These are phyloP conservation scores for Leucoptera coffeella DNA, from an alignment of 2,888 invertebrate species.

Conservation along the genomic window DNA sequence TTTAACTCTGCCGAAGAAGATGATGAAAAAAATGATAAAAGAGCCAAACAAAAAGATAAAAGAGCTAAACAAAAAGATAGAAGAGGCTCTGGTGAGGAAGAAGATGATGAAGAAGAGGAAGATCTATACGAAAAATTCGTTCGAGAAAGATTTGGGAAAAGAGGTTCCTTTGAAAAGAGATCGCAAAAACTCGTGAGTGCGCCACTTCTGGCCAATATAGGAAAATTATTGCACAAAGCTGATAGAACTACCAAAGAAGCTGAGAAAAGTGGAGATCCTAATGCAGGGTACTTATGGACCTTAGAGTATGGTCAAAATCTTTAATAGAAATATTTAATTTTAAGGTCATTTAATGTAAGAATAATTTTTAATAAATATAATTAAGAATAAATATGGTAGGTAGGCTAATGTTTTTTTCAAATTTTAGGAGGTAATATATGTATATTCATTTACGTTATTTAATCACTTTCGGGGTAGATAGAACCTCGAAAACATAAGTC, in stretches of 20 bases:
- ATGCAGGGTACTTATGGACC: slow-evolving; percentile 47
- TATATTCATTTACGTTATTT: too few species aligned
- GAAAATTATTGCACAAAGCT: slow-evolving; percentile 31
- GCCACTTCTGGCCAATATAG: slow-evolving; percentile 20
- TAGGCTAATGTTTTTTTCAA: too few species aligned
- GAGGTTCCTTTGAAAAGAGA: slow-evolving; percentile 21
- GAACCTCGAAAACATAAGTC: too few species aligned
- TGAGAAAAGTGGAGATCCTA: slow-evolving; percentile 30
- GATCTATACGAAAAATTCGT: slow-evolving; percentile 44
- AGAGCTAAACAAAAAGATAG: not conserved
- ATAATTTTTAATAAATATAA: not conserved
- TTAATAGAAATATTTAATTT: slow-evolving; percentile 7
- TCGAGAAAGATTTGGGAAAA: slow-evolving; percentile 36
- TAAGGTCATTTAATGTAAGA: not conserved
- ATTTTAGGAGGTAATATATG: too few species aligned
- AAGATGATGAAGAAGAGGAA: slow-evolving; percentile 17
- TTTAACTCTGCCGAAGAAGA: slow-evolving; percentile 8
- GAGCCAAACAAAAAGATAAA: not conserved
- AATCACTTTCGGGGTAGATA: too few species aligned
- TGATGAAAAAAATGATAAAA: not conserved
- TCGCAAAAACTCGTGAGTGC: slow-evolving; percentile 21
- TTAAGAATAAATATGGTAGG: too few species aligned
- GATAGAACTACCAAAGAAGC: slow-evolving; percentile 28
- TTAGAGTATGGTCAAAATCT: slow-evolving; percentile 43
- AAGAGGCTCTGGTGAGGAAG: slow-evolving; percentile 10